Evolutionary conservation across 2,888 invertebrate genomes (phyloP).

Genomic region (Ophioninae sp.): DNA sequence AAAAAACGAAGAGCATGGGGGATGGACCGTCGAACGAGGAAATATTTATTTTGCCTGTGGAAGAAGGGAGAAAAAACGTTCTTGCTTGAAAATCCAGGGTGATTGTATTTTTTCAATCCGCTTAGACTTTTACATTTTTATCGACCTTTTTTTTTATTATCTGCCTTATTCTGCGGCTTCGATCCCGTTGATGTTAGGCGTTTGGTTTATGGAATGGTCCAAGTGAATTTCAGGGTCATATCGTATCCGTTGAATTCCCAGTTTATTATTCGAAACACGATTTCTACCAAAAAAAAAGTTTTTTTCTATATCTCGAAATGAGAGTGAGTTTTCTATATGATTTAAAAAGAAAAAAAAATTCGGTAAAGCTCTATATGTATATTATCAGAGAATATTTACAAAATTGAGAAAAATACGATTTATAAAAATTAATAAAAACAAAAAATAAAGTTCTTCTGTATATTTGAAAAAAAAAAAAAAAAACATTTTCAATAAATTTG

Average conservation of each 20-base stretch:
- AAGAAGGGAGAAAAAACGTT: slow-evolving; percentile 3
- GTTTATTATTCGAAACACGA: background rate
- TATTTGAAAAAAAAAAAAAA: too few species aligned
- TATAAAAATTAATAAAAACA: too few species aligned
- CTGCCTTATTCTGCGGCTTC: background rate
- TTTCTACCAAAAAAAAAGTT: background rate
- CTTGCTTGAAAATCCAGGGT: slow-evolving; percentile 31
- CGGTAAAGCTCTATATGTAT: background rate
- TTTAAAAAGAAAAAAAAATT: background rate
- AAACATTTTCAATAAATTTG: too few species aligned
- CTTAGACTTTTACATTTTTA: slow-evolving; percentile 30
- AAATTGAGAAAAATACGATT: background rate
- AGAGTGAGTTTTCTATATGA: background rate
- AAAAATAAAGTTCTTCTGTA: too few species aligned
- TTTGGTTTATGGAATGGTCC: background rate
- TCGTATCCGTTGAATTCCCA: background rate
- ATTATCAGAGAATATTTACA: background rate
- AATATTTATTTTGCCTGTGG: slow-evolving; percentile 46
- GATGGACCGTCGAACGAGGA: slow-evolving; percentile 27
- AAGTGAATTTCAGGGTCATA: background rate
- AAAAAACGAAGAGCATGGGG: slow-evolving; percentile 4
- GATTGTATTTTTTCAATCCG: slow-evolving; percentile 11
- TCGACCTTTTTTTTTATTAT: background rate
- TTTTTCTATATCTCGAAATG: background rate
- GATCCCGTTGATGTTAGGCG: background rate